phyloP scores from a whole-genome alignment of 2,888 invertebrate genomes.

The Limnephilus marmoratus region DNA sequence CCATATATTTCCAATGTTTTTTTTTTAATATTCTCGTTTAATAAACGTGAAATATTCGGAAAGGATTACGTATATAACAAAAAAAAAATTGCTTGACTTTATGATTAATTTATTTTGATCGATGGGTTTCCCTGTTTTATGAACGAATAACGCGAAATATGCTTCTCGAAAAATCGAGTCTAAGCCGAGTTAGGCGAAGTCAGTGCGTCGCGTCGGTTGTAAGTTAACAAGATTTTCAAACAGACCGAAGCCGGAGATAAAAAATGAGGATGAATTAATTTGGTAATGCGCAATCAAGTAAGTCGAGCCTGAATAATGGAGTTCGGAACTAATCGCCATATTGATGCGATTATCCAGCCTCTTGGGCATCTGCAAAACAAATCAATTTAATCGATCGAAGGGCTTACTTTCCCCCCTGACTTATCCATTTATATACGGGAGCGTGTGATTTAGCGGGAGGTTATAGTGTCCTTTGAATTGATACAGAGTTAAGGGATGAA shows the following conservation, averaged over 20 bases:
- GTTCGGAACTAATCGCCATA: constrained; percentile 64
- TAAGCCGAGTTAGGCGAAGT: constrained; percentile 2
- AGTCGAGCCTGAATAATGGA: constrained; percentile 62
- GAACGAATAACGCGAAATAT: constrained; percentile 17
- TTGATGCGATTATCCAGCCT: constrained; percentile 64
- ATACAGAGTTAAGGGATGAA: constrained; percentile 22
- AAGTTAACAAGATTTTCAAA: constrained; percentile 53
- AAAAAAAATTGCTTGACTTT: constrained; percentile 31
- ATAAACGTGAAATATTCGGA: not conserved
- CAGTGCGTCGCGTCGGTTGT: not conserved
- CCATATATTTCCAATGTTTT: not conserved
- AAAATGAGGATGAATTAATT: constrained; percentile 65
- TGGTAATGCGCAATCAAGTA: constrained; percentile 64
- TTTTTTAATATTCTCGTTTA: not conserved
- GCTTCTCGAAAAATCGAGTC: constrained; percentile 23
- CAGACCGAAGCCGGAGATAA: constrained; percentile 44
- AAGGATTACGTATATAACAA: not conserved
- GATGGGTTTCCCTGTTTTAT: not conserved
- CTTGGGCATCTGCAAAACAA: constrained; percentile 63
- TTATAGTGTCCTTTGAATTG: constrained; percentile 22
- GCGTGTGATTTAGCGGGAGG: constrained; percentile 16
- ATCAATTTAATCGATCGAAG: constrained; percentile 65
- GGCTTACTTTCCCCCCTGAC: constrained; percentile 51
- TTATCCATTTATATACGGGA: constrained; percentile 26
- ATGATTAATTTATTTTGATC: constrained; percentile 51